phyloP scores from a whole-genome alignment of 1,140 invertebrate species.

The Cephus cinctus region DNA sequence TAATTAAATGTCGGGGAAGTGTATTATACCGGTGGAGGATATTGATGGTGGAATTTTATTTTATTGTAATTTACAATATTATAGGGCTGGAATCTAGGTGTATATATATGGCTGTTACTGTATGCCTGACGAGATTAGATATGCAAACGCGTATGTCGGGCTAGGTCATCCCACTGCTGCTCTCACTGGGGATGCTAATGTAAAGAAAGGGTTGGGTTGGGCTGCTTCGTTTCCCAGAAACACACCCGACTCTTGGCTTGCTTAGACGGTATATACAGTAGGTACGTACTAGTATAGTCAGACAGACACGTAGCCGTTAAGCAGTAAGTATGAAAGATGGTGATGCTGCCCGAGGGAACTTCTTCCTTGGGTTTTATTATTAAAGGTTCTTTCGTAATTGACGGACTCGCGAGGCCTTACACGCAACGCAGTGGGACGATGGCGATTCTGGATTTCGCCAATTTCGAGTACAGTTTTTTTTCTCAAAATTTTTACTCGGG shows the following conservation, averaged over 20 bases:
- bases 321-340: conserved; percentile 52
- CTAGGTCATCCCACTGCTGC: not conserved
- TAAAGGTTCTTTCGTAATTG: conserved; percentile 36
- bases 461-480: too few species aligned
- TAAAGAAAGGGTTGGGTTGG: conserved; percentile 4
- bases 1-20: not conserved
- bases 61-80: not conserved
- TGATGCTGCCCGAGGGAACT: conserved; percentile 50
- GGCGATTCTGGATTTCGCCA: too few species aligned
- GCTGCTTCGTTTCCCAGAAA: too few species aligned
- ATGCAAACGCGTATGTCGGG: not conserved
- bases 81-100: not conserved
- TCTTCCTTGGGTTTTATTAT: too few species aligned
- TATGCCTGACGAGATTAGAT: not conserved
- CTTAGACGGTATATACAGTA: too few species aligned
- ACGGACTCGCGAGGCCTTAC: conserved; percentile 40
- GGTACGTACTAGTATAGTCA: too few species aligned
- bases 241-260: too few species aligned
- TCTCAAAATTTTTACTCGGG: too few species aligned
- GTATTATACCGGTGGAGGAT: not conserved
- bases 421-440: too few species aligned
- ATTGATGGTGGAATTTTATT: not conserved
- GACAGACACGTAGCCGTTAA: conserved; percentile 37
- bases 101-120: not conserved
- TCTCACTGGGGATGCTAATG: not conserved